Conservation (phyloP, 2,797 vertebrate species). For the Rhynchonycteris naso region DNA sequence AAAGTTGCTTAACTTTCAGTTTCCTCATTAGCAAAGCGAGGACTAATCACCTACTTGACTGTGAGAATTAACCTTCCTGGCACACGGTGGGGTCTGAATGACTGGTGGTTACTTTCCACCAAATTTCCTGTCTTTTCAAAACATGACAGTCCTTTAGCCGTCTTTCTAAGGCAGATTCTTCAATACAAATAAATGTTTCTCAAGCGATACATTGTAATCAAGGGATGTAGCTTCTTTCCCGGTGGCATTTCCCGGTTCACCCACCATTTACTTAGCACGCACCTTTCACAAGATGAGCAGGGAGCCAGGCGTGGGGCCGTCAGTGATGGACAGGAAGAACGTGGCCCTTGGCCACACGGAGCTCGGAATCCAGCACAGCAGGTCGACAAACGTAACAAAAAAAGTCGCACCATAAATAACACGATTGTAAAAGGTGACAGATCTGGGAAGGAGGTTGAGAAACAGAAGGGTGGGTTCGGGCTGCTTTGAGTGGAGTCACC, state of each 20-base stretch:
- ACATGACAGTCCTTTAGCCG: neutral
- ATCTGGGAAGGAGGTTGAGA: neutral
- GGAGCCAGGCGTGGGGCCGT: neutral
- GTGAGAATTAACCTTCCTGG: neutral
- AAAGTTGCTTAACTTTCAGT: conserved; percentile 1
- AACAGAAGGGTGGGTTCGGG: neutral
- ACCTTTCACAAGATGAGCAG: neutral
- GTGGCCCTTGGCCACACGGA: neutral
- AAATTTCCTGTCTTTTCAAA: neutral
- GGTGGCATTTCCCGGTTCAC: neutral
- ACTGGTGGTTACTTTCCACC: neutral
- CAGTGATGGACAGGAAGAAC: neutral
- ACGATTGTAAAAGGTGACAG: too few relatives aligned
- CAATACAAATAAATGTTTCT: neutral
- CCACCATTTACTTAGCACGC: neutral
- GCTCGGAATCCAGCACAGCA: neutral
- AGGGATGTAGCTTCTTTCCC: neutral
- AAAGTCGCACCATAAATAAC: too few relatives aligned
- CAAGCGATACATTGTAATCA: neutral
- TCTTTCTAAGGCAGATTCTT: neutral
- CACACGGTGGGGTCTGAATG: neutral
- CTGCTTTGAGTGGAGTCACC: neutral
- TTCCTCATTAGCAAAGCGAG: neutral
- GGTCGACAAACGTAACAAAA: neutral
- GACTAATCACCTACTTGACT: neutral